Evolutionary conservation across 2,888 invertebrate species (phyloP).

Genomic region (Erannis defoliaria): DNA sequence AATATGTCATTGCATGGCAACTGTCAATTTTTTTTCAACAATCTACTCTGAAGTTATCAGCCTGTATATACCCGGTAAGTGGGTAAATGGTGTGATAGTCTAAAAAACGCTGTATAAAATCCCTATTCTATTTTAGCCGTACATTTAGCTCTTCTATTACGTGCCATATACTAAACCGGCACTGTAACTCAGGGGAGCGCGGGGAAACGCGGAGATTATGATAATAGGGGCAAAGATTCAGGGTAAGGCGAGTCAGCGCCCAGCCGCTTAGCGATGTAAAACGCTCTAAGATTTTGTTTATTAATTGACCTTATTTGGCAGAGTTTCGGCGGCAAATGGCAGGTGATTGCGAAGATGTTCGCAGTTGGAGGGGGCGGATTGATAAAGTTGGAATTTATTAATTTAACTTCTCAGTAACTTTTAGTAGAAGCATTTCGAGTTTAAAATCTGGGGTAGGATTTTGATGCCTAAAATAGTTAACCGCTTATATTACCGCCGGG

Average conservation of each 20-base stretch:
- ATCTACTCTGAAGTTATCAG: background rate
- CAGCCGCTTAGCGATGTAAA: slow-evolving; percentile 41
- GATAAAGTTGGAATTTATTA: slow-evolving; percentile 15
- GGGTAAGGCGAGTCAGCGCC: slow-evolving; percentile 31
- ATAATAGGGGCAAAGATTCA: slow-evolving; percentile 35
- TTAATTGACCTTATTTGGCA: slow-evolving; percentile 45
- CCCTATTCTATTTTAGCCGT: background rate
- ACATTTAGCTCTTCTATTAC: background rate
- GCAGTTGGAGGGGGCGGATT: slow-evolving; percentile 1
- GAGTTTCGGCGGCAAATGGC: slow-evolving; percentile 31
- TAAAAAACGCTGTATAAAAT: background rate
- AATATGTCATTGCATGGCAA: no score
- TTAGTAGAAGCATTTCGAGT: background rate
- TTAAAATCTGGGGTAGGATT: background rate
- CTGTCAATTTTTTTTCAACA: no score
- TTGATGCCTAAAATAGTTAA: background rate
- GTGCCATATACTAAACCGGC: background rate
- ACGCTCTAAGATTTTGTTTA: slow-evolving; percentile 45
- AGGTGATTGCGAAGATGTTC: slow-evolving; percentile 21
- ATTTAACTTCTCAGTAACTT: slow-evolving; percentile 9
- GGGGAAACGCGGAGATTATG: slow-evolving; percentile 27
- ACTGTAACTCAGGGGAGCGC: background rate
- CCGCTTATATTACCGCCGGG: no score
- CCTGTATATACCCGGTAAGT: no score
- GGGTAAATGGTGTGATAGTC: no score